These are phyloP conservation scores for Myripristis murdjan DNA, from an alignment of 2,797 vertebrate species.

Conservation along the genomic window DNA sequence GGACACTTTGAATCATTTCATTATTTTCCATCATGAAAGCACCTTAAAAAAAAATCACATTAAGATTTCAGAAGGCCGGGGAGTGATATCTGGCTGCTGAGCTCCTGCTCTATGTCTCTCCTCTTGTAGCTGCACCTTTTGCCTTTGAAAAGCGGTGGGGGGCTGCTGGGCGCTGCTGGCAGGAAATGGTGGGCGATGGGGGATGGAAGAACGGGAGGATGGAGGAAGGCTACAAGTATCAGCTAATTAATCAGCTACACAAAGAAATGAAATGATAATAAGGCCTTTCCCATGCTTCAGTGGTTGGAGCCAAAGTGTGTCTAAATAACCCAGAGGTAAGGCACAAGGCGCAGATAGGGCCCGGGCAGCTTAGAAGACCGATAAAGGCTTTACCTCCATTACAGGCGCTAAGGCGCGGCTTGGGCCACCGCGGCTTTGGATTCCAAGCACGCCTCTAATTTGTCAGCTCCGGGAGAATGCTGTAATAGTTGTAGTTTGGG, in stretches of 20 bases:
- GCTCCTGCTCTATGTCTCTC: not conserved
- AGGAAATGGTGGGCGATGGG: not conserved
- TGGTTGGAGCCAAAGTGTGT: conserved; percentile 48
- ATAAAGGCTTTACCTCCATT: conserved; percentile 76
- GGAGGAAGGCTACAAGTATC: conserved; percentile 61
- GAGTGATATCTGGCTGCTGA: conserved; percentile 1
- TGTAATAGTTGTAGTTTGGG: conserved; percentile 74
- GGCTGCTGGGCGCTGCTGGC: not conserved
- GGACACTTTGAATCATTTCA: conserved; percentile 20
- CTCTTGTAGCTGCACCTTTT: not conserved
- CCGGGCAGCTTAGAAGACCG: conserved; percentile 47
- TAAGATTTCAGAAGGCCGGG: not conserved
- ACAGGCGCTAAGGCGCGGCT: conserved; percentile 53
- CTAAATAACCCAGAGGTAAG: conserved; percentile 61
- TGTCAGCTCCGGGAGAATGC: conserved; percentile 78
- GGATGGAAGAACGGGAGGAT: too few species aligned
- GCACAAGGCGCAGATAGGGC: conserved; percentile 49
- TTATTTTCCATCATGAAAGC: conserved; percentile 21
- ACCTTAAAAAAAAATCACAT: conserved; percentile 7
- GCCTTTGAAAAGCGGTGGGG: not conserved
- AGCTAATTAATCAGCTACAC: conserved; percentile 75
- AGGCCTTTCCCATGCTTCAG: conserved; percentile 54
- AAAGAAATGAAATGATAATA: conserved; percentile 69
- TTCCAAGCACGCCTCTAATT: conserved; percentile 71
- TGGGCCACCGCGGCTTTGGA: conserved; percentile 56